Conservation (phyloP, 2,888 invertebrate genomes). For the Pocota personata region DNA sequence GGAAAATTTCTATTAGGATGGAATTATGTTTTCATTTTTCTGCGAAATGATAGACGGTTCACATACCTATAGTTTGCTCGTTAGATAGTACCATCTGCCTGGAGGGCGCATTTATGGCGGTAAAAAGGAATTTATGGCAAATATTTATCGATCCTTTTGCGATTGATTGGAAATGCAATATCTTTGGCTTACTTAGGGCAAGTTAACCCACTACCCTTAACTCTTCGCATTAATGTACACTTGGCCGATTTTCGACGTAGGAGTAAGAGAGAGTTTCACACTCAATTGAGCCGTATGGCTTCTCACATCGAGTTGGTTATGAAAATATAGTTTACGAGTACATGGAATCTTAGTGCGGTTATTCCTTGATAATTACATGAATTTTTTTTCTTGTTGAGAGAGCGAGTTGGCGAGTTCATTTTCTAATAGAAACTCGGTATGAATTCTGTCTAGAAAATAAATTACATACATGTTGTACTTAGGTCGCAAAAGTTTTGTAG, state of each 20-base stretch:
- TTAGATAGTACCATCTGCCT: conserved; percentile 68
- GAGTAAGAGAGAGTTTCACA: conserved; percentile 7
- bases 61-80: conserved; percentile 43
- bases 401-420: no score
- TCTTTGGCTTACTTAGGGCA: conserved; percentile 35
- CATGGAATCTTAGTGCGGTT: not conserved
- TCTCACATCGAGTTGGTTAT: conserved; percentile 19
- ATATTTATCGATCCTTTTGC: conserved; percentile 58
- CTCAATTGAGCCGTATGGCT: conserved; percentile 52
- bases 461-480: no score
- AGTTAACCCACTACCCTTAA: conserved; percentile 63
- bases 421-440: no score
- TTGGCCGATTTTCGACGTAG: conserved; percentile 10
- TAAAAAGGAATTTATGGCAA: conserved; percentile 46
- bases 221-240: conserved; percentile 26
- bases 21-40: conserved; percentile 59
- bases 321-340: not conserved
- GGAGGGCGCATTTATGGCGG: conserved; percentile 58
- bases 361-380: not conserved
- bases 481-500: no score
- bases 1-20: conserved; percentile 35
- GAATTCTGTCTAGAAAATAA: no score
- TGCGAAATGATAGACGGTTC: conserved; percentile 24
- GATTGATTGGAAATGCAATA: conserved; percentile 63
- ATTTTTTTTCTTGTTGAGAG: not conserved